Percentiles rank a stretch among this genome's conserved stretches.
phyloP scores from a whole-genome alignment of 2,797 vertebrate genomes.

The Antrozous pallidus region DNA sequence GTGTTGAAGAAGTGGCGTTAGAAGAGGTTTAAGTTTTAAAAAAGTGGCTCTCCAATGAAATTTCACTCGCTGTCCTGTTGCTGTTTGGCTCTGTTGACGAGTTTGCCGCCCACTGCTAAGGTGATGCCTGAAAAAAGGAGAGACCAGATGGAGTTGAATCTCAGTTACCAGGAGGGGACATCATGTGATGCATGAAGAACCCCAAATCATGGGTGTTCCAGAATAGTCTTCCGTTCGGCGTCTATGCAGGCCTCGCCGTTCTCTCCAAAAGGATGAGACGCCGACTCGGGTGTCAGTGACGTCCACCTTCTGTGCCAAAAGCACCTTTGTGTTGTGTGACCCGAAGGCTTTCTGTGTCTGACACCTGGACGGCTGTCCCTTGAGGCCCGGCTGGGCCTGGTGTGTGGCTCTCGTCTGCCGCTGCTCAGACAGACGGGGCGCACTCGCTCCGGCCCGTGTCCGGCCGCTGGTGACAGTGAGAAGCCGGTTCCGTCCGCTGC shows the following conservation, averaged over 20 bases:
- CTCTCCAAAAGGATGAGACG: constrained; percentile 6
- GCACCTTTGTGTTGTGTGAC: background rate
- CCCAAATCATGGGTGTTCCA: background rate
- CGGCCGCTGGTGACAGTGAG: background rate
- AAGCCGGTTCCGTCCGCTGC: background rate
- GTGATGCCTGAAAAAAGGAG: background rate
- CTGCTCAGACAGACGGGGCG: background rate
- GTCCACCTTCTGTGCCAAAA: background rate
- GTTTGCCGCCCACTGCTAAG: too few species aligned
- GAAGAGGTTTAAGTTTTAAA: too few species aligned
- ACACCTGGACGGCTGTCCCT: background rate
- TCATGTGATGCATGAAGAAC: background rate
- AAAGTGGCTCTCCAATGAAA: too few species aligned
- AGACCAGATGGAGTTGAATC: background rate
- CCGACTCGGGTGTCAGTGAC: background rate
- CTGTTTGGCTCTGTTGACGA: too few species aligned
- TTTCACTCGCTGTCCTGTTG: too few species aligned
- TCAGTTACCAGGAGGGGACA: background rate
- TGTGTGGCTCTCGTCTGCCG: background rate
- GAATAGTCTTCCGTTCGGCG: background rate
- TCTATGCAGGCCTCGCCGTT: background rate
- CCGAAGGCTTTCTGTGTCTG: background rate
- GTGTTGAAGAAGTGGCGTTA: too few species aligned
- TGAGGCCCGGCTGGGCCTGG: background rate
- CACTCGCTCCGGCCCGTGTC: background rate